Evolutionary conservation across 2,888 invertebrate genomes (phyloP).

Genomic region (Drosophila fulvimacula): DNA sequence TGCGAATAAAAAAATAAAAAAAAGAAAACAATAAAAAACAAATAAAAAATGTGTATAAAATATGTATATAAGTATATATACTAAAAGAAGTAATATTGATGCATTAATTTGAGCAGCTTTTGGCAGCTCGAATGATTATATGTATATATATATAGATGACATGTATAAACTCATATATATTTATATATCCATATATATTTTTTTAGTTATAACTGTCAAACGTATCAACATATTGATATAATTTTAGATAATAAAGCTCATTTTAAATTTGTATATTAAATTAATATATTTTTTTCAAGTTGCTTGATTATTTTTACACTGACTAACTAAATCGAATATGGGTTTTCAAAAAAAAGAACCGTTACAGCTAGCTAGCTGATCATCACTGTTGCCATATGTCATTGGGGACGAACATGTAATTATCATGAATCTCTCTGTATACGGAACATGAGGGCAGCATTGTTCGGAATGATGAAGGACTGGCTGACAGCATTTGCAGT

Average conservation of each 20-base stretch:
- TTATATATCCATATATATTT: not conserved
- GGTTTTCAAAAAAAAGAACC: not conserved
- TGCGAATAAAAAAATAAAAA: no score
- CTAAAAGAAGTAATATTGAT: not conserved
- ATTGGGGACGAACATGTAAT: slow-evolving; percentile 2
- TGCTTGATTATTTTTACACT: no score
- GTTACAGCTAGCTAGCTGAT: not conserved
- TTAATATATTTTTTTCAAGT: not conserved
- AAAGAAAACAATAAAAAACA: not conserved
- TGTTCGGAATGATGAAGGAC: not conserved
- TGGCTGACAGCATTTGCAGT: not conserved
- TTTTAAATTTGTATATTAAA: not conserved
- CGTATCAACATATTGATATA: not conserved
- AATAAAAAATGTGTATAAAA: not conserved
- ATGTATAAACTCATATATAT: not conserved
- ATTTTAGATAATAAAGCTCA: not conserved
- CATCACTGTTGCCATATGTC: not conserved
- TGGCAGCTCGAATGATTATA: not conserved
- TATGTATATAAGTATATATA: not conserved
- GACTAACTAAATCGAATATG: not conserved
- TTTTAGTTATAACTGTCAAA: not conserved
- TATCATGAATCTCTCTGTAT: no score
- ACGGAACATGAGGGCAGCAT: not conserved
- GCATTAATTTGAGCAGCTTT: not conserved
- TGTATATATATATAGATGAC: not conserved